Conservation (phyloP, 2,797 vertebrate genomes). For the Urophycis tenuis region DNA sequence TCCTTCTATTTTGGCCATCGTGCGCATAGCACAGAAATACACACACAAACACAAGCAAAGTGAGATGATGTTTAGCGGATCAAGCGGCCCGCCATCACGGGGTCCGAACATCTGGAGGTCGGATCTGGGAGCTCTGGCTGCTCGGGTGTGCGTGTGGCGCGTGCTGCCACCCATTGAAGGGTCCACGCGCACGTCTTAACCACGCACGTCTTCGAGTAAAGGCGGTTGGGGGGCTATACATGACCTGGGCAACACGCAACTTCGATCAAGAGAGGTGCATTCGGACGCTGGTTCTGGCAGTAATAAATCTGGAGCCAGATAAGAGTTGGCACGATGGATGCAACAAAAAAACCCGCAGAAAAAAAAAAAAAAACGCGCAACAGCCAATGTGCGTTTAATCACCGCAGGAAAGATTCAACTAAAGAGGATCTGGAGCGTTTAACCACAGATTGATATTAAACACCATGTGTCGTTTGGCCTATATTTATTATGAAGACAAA, state of each 20-base stretch:
- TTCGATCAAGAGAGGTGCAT: conserved; percentile 39
- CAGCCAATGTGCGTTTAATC: conserved; percentile 26
- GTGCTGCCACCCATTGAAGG: conserved; percentile 24
- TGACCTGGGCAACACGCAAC: conserved; percentile 41
- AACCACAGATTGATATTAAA: not conserved
- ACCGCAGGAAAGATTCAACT: not conserved
- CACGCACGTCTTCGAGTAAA: conserved; percentile 11
- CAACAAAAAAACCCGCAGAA: conserved; percentile 17
- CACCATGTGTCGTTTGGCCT: not conserved
- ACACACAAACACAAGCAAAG: not conserved
- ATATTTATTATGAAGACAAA: not conserved
- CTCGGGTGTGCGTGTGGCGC: conserved; percentile 31
- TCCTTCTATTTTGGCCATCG: not conserved
- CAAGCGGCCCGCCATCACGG: not conserved
- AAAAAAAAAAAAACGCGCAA: conserved; percentile 29
- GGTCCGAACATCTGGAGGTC: conserved; percentile 54
- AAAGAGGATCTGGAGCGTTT: not conserved
- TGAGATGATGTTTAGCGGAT: not conserved
- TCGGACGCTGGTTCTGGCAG: not conserved
- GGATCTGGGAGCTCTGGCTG: conserved; percentile 32
- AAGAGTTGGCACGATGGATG: conserved; percentile 32
- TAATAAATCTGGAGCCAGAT: conserved; percentile 29
- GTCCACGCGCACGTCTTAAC: conserved; percentile 31
- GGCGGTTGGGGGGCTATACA: conserved; percentile 11
- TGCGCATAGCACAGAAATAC: not conserved